These are phyloP conservation scores for Euschistus heros DNA, from an alignment of 1,140 invertebrate genomes.

Conservation along the genomic window DNA sequence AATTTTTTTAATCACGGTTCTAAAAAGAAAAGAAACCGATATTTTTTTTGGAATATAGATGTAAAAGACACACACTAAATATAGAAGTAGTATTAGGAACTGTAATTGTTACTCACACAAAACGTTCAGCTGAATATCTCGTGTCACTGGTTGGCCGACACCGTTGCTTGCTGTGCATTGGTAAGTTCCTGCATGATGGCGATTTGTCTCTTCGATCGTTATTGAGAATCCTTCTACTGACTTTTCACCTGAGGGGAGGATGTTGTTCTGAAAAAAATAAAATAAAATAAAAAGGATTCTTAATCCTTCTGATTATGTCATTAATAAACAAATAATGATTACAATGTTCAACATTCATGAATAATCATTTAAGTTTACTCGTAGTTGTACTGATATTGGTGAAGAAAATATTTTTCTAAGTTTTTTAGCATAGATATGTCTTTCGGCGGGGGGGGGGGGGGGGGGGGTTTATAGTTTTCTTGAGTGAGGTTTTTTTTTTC, in stretches of 20 bases:
- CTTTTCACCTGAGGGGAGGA: slow-evolving; percentile 47
- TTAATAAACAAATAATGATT: background rate
- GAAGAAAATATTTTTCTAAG: too few species aligned
- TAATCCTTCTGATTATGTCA: background rate
- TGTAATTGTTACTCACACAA: slow-evolving; percentile 42
- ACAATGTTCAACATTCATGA: background rate
- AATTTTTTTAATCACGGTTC: too few species aligned
- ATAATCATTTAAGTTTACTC: too few species aligned
- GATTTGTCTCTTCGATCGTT: slow-evolving; percentile 33
- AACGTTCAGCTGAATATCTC: slow-evolving; percentile 47
- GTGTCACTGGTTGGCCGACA: slow-evolving; percentile 46
- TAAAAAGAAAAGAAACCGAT: too few species aligned
- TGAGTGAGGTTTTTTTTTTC: too few species aligned
- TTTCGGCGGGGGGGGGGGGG: too few species aligned
- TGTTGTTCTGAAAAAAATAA: slow-evolving; percentile 38
- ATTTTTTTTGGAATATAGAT: too few species aligned
- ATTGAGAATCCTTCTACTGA: slow-evolving; percentile 28
- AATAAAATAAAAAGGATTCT: background rate
- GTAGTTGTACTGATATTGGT: too few species aligned
- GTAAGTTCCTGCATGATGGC: slow-evolving; percentile 50
- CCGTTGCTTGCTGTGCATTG: slow-evolving; percentile 51
- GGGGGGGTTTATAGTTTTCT: too few species aligned
- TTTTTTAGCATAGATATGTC: too few species aligned
- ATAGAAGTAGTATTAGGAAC: too few species aligned
- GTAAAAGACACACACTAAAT: too few species aligned